Base-by-base conservation (phyloP, 2,113 vertebrate species). In the Siniperca chuatsi region DNA sequence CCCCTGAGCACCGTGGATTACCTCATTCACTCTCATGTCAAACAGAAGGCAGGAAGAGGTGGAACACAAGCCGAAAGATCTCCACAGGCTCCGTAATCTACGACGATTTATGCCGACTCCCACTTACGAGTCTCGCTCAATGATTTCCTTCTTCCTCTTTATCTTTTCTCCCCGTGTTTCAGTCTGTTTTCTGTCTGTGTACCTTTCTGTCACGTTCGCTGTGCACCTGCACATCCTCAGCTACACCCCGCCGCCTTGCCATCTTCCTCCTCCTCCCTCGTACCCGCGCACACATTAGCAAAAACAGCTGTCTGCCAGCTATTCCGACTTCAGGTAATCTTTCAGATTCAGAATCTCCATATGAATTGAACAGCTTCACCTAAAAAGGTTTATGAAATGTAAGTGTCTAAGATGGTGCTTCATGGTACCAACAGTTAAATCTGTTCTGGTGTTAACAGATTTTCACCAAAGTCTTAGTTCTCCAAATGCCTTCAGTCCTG, bases 21-120 rank as follows among this genome's bases (percentile, higher is more conserved):
- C 84, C 90, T 90, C 93, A 81, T 92, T 93, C 94, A 81, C 89
- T 93, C 92, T 92, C 82, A 93, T 90, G 92, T 94, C 92, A 94
- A 90, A 94, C 85, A 92, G 78, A 86, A 86, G 87, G 84, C 89
- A 87, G 78, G 61, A 81, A 92, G 87, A 93, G 91, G 91, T 93
- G 93, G 88, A 95, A 93, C 91, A 89, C 92, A 91, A 91, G 92
- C 92, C 92, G 66, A 93, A 92, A 93, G 89, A 93, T 90, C 90
- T 94, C 90, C 90, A 91, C 92, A 90, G 89, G 89, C 85, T 90
- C 72, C 82, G 85, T 94, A 94, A 94, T 95, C 93, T 88, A 86
- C 82, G 0, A 54, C 90, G 91, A 92, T 93, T 92, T 90, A 86
- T 87, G 89, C 88, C 80, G 61, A 90, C 93, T 90, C 90, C 85